A percentile compares a stretch with the other conserved stretches of the same genome.
Evolutionary conservation across 2,113 vertebrate species (phyloP).

Genomic region (Thermophis baileyi): DNA sequence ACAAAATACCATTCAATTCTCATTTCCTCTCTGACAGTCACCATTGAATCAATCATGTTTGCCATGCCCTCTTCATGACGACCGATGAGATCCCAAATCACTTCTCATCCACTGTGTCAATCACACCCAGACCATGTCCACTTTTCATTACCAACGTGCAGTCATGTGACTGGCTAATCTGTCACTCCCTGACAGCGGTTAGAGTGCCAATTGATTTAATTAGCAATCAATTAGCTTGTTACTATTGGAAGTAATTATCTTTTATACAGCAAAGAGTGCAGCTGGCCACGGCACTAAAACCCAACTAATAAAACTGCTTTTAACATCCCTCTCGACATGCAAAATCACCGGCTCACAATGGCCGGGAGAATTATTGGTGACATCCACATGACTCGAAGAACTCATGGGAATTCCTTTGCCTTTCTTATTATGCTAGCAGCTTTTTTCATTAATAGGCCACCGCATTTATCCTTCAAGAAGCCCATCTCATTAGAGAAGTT

Average conservation of each 20-base stretch:
- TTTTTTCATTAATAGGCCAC: slow-evolving; percentile 51
- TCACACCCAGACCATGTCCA: slow-evolving; percentile 80
- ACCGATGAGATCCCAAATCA: slow-evolving; percentile 78
- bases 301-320: slow-evolving; percentile 78
- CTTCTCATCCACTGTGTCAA: slow-evolving; percentile 79
- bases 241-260: slow-evolving; percentile 99
- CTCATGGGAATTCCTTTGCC: slow-evolving; percentile 75
- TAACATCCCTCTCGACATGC: slow-evolving; percentile 63
- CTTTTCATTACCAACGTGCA: slow-evolving; percentile 77
- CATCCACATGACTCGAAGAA: slow-evolving; percentile 72
- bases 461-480: slow-evolving; percentile 55
- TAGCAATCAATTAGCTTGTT: slow-evolving; percentile 99
- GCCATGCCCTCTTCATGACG: slow-evolving; percentile 77
- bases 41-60: slow-evolving; percentile 86
- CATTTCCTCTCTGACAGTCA: slow-evolving; percentile 86
- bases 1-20: slow-evolving; percentile 83
- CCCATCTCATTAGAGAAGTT: slow-evolving; percentile 49
- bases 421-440: slow-evolving; percentile 66
- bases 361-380: slow-evolving; percentile 78
- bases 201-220: slow-evolving; percentile 98
- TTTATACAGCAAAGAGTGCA: slow-evolving; percentile 98
- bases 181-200: slow-evolving; percentile 90
- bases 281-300: slow-evolving; percentile 94
- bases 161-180: slow-evolving; percentile 85
- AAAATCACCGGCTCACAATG: slow-evolving; percentile 66